These are phyloP conservation scores for Hydrolagus affinis DNA, from an alignment of 2,113 vertebrate species.

Conservation along the genomic window DNA sequence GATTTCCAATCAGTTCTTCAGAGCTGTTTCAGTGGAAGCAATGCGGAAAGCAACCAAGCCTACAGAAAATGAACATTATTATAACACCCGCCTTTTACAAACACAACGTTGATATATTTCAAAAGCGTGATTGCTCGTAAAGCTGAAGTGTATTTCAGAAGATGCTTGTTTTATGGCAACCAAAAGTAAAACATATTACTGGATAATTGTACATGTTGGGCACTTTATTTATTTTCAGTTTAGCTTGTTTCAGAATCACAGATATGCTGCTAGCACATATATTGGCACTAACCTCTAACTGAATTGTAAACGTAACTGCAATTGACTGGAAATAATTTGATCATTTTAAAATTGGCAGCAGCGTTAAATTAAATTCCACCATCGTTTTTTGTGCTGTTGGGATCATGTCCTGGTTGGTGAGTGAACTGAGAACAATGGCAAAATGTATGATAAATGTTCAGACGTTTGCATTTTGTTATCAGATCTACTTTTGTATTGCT, in stretches of 20 bases:
- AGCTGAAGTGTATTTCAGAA: conserved; percentile 4
- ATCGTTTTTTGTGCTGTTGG: neutral
- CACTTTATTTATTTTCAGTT: neutral
- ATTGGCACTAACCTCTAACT: too few relatives aligned
- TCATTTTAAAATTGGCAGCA: neutral
- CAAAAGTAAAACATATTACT: neutral
- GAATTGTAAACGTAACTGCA: neutral
- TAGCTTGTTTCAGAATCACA: neutral
- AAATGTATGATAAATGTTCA: neutral
- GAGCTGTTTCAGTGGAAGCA: neutral
- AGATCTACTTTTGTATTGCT: too few relatives aligned
- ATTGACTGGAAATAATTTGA: neutral
- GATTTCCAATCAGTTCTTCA: neutral
- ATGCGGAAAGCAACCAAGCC: neutral
- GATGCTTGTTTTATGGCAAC: neutral
- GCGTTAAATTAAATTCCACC: neutral
- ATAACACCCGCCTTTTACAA: neutral
- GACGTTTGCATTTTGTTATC: too few relatives aligned
- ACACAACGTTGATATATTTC: neutral
- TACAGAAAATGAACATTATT: neutral
- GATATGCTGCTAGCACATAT: neutral
- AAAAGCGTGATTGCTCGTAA: neutral
- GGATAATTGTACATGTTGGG: neutral
- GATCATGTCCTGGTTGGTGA: neutral
- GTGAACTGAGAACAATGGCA: neutral